Base-by-base conservation (phyloP, 1,140 invertebrate genomes). In the Zaprionus ghesquierei region DNA sequence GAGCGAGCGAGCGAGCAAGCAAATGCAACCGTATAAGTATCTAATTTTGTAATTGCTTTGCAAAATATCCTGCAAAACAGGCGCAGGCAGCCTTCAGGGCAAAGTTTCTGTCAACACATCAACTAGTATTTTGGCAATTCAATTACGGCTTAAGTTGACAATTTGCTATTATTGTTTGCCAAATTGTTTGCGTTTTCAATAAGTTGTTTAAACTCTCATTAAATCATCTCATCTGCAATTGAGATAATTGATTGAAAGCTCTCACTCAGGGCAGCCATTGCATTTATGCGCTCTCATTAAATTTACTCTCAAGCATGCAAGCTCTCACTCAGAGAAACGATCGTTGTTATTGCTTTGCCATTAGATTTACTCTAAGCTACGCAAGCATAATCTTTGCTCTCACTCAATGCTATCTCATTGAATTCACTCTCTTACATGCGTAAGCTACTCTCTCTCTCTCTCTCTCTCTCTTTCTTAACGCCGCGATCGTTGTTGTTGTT, bases 41-140 rank as follows among this genome's bases (percentile, higher is more conserved):
- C 38, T 49, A 27, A 65, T 50, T 18, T 22, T 60, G 60, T 68
- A 68, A 61, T 69, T 73, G 59, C 63, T 51, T 69, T 56, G 13
- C 29, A 18, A 51, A 60, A 38, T 56, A 51, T 70, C n/a, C n/a
- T 55, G 46, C 29, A 49, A 12, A 18, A 3, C 10, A 38, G 31
- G 5, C 12, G 23, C 27, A n/a, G 33, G 10, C 1, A 25, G 8
- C 46, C 29, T 53, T 12, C 38, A 27, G 20, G 25, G 9, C 31
- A 49, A 31, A 58, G 44, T 59, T 59, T 50, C 27, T 31, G 10
- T 35, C 9, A 15, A 20, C 29, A 66, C 18, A 20, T 35, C 13
- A 38, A 68, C 49, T 29, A n/a, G n/a, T n/a, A 60, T 69, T 62
- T 46, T 27, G 58, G 22, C 35, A 62, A 61, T 69, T 49, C 27